Percentiles rank a stretch among this genome's conserved stretches.
Conservation (phyloP, 2,797 vertebrate genomes). For the Simalia tracyae region DNA sequence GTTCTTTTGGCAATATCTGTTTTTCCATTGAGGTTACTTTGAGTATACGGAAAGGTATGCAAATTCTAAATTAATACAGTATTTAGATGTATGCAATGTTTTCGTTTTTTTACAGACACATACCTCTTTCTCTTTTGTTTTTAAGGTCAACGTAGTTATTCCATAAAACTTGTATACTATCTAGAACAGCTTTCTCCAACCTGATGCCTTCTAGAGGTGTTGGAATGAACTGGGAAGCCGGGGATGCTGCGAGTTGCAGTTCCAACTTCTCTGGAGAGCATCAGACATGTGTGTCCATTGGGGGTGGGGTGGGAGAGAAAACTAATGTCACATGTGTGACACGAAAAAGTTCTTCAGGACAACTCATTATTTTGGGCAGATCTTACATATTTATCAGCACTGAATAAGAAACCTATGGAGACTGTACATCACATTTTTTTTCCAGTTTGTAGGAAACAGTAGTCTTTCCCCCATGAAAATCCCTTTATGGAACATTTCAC, state of each 20-base stretch:
- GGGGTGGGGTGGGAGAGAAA: no score
- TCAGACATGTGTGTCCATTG: not conserved
- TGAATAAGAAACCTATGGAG: no score
- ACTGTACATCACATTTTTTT: no score
- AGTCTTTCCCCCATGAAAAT: not conserved
- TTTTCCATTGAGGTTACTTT: slow-evolving; percentile 3
- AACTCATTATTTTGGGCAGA: no score
- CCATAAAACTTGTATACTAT: not conserved
- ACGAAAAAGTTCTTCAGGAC: no score
- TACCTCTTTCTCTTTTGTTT: not conserved
- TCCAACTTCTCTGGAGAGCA: not conserved
- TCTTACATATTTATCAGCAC: no score
- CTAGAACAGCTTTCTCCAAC: not conserved
- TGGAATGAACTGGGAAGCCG: not conserved
- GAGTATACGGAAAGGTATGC: not conserved
- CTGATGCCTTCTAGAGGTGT: not conserved
- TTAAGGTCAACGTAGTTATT: not conserved
- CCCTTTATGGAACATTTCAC: not conserved
- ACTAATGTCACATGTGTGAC: no score
- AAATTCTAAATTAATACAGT: not conserved
- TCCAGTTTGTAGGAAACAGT: no score
- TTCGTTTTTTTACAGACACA: not conserved
- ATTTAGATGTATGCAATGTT: not conserved
- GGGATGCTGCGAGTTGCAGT: not conserved
- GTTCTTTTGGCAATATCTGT: not conserved